Evolutionary conservation across 2,797 vertebrate species (phyloP).

Genomic region (Eulemur coronatus): DNA sequence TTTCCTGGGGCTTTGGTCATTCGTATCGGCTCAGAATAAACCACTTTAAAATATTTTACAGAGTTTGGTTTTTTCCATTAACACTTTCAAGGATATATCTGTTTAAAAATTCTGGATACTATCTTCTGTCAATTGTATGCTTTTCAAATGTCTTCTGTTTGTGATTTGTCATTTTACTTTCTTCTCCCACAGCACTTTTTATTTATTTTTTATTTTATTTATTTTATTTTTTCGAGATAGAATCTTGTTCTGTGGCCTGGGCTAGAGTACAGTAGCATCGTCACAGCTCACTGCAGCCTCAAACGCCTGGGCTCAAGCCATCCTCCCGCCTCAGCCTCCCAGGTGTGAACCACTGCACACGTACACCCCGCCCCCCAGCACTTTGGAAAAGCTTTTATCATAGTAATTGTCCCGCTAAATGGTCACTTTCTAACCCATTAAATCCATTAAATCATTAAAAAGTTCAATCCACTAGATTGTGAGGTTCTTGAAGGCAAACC

Average conservation of each 20-base stretch:
- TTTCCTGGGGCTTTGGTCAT: background rate
- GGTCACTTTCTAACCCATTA: background rate
- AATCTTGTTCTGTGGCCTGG: accelerated
- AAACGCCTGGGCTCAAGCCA: background rate
- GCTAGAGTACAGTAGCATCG: background rate
- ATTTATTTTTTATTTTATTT: too few relatives aligned
- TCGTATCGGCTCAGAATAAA: background rate
- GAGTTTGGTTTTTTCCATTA: background rate
- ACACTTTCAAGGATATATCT: background rate
- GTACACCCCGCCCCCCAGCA: background rate
- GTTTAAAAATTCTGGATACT: background rate
- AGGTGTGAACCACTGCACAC: background rate
- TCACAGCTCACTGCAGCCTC: background rate
- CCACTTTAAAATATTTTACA: background rate
- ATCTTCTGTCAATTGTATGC: background rate
- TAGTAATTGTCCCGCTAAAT: background rate
- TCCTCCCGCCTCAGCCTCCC: too few relatives aligned
- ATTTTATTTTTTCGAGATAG: too few relatives aligned
- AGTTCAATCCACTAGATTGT: background rate
- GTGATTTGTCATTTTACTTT: background rate
- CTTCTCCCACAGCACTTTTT: background rate
- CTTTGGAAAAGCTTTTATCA: background rate
- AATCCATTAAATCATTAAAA: background rate
- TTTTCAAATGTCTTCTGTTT: background rate
- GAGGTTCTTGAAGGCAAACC: background rate